Percentiles rank a stretch among this genome's conserved stretches.
These are phyloP conservation scores for Coptodon rendalli DNA, from an alignment of 2,113 vertebrate species.

Conservation along the genomic window DNA sequence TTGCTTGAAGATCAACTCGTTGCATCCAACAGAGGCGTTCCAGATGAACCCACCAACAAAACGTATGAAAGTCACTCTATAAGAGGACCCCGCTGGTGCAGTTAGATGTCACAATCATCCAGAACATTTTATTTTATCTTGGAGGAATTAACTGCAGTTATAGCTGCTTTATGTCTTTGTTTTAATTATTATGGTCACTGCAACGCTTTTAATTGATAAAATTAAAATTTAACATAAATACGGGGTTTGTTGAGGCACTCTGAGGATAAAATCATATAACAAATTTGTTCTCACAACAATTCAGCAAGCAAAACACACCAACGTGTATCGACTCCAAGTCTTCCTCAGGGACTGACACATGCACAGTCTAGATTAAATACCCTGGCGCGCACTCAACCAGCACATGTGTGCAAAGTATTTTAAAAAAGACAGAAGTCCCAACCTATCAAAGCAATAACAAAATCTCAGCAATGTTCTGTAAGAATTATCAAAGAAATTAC, in stretches of 20 bases:
- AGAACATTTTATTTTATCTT: neutral
- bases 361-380: neutral
- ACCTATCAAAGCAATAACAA: neutral
- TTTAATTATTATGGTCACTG: neutral
- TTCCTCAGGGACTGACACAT: neutral
- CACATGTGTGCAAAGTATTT: neutral
- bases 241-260: neutral
- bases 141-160: neutral
- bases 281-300: neutral
- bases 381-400: neutral
- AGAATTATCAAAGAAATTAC: neutral
- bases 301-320: neutral
- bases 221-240: neutral
- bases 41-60: neutral
- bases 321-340: neutral
- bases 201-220: accelerated
- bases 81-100: neutral
- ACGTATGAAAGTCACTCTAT: neutral
- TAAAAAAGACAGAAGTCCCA: neutral
- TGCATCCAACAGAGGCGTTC: neutral
- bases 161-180: neutral
- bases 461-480: neutral
- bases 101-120: neutral
- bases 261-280: neutral
- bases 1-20: conserved; percentile 62